Evolutionary conservation across 1,140 invertebrate genomes (phyloP).

Genomic region (Hypothenemus hampei): DNA sequence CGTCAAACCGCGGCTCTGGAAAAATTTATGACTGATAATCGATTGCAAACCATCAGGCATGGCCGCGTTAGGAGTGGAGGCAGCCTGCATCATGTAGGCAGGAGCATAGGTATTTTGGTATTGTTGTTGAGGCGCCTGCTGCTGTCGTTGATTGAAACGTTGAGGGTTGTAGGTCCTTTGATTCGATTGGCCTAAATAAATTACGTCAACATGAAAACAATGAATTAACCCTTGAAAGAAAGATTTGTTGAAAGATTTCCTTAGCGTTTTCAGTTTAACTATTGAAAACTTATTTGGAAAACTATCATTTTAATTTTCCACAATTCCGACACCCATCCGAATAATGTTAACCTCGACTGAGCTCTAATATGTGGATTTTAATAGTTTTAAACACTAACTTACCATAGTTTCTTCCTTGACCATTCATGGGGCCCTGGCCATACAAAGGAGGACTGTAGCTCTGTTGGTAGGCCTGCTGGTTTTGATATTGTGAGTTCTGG

Average conservation of each 20-base stretch:
- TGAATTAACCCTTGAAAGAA: no score
- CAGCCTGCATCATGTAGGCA: constrained; percentile 48
- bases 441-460: constrained; percentile 36
- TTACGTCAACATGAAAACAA: no score
- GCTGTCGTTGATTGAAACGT: constrained; percentile 42
- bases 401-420: constrained; percentile 13
- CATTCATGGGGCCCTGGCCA: constrained; percentile 24
- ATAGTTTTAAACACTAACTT: neutral
- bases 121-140: constrained; percentile 41
- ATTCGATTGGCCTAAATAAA: constrained; percentile 40
- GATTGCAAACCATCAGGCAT: constrained; percentile 52
- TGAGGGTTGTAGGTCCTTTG: constrained; percentile 40
- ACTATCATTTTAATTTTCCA: neutral
- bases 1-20: constrained; percentile 54
- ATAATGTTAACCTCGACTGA: neutral
- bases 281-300: neutral
- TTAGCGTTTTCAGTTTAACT: neutral
- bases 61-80: constrained; percentile 40
- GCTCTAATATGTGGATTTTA: constrained; percentile 3
- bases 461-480: constrained; percentile 32
- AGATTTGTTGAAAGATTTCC: neutral
- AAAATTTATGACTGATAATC: constrained; percentile 59
- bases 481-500: constrained; percentile 31
- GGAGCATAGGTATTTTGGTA: constrained; percentile 51
- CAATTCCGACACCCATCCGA: constrained; percentile 2